phyloP scores from a whole-genome alignment of 2,888 invertebrate genomes.

The Chelonus formosanus region DNA sequence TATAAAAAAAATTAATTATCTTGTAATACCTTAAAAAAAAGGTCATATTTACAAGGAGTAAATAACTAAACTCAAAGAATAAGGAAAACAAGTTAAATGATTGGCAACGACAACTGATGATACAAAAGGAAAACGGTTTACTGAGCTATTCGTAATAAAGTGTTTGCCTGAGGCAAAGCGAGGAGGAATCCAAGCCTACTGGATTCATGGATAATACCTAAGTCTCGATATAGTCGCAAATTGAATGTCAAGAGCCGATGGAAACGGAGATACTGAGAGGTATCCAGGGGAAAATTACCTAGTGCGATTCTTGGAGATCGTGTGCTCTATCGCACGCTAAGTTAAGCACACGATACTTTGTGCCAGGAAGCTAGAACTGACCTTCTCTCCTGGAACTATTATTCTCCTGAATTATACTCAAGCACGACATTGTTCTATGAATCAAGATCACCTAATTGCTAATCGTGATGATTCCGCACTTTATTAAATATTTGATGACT shows the following conservation, averaged over 20 bases:
- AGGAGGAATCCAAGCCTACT: constrained; percentile 32
- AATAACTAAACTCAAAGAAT: constrained; percentile 4
- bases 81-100: constrained; percentile 15
- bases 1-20: too few relatives aligned
- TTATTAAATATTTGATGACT: constrained; percentile 15
- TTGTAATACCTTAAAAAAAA: not conserved
- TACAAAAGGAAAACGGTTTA: constrained; percentile 8
- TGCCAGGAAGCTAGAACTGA: constrained; percentile 42
- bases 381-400: constrained; percentile 16
- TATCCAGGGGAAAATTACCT: constrained; percentile 28
- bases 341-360: constrained; percentile 23
- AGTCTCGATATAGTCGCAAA: constrained; percentile 36
- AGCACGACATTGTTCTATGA: constrained; percentile 24
- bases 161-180: constrained; percentile 23
- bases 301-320: constrained; percentile 25
- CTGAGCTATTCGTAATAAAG: constrained; percentile 16
- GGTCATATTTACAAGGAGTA: not conserved
- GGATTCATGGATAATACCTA: constrained; percentile 31
- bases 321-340: constrained; percentile 36
- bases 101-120: constrained; percentile 11
- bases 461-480: constrained; percentile 18
- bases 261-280: constrained; percentile 30
- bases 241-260: constrained; percentile 37
- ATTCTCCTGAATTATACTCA: constrained; percentile 21
- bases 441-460: constrained; percentile 18